Percentiles rank a stretch among this genome's conserved stretches.
phyloP scores from a whole-genome alignment of 2,888 invertebrate genomes.

The Chloroclystis v-ata region DNA sequence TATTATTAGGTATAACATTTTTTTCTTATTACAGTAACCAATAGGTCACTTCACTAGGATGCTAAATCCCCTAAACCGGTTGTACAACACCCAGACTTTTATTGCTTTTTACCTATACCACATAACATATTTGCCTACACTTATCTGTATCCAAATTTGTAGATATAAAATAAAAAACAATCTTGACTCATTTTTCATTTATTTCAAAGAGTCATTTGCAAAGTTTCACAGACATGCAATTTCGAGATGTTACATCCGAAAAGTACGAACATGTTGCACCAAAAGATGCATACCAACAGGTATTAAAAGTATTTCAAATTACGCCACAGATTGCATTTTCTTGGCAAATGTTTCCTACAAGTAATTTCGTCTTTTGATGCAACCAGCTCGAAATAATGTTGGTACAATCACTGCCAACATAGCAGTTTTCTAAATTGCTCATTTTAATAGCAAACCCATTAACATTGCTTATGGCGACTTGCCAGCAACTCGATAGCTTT shows the following conservation, averaged over 20 bases:
- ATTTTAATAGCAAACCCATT: slow-evolving; percentile 64
- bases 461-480: slow-evolving; percentile 49
- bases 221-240: slow-evolving; percentile 53
- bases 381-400: slow-evolving; percentile 35
- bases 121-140: no score
- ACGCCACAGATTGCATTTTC: slow-evolving; percentile 12
- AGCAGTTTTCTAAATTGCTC: slow-evolving; percentile 38
- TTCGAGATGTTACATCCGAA: slow-evolving; percentile 51
- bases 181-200: slow-evolving; percentile 52
- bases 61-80: no score
- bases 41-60: no score
- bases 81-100: no score
- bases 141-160: no score
- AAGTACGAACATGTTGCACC: slow-evolving; percentile 44
- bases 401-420: slow-evolving; percentile 33
- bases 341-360: slow-evolving; percentile 8
- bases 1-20: no score
- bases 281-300: slow-evolving; percentile 20
- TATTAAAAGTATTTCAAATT: slow-evolving; percentile 1
- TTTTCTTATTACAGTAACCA: no score
- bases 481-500: slow-evolving; percentile 42
- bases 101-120: no score
- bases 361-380: slow-evolving; percentile 33
- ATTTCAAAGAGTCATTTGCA: slow-evolving; percentile 60
- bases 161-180: slow-evolving; percentile 28